Evolutionary conservation across 2,113 vertebrate genomes (phyloP).

Genomic region (Sinocyclocheilus grahami): DNA sequence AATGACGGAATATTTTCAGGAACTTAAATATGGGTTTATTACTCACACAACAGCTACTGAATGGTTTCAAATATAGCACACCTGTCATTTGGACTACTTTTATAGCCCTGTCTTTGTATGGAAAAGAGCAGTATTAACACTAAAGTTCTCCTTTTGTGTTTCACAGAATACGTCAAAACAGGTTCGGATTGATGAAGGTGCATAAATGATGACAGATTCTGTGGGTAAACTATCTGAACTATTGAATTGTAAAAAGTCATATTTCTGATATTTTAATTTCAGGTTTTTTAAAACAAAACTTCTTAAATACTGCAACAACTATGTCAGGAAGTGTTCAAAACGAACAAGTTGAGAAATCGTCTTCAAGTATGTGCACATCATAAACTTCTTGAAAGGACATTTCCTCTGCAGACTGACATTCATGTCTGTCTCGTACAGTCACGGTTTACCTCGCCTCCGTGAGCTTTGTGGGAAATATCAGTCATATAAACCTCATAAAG

Average conservation of each 20-base stretch:
- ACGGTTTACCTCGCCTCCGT: not conserved
- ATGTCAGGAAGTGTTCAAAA: not conserved
- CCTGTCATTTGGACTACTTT: too few relatives aligned
- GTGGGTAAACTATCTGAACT: too few relatives aligned
- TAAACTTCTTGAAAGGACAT: not conserved
- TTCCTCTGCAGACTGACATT: not conserved
- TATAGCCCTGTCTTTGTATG: not conserved
- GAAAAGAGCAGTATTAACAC: not conserved
- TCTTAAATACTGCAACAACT: not conserved
- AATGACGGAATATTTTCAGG: not conserved
- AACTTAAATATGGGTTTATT: not conserved
- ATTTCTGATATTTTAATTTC: not conserved
- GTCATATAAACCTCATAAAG: conserved; percentile 10
- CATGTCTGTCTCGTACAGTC: not conserved
- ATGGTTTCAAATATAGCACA: not conserved
- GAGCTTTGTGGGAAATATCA: conserved; percentile 20
- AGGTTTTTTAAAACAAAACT: too few relatives aligned
- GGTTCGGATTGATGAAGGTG: not conserved
- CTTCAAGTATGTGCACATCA: not conserved
- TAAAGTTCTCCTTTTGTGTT: not conserved
- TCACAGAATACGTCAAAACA: not conserved
- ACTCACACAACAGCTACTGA: not conserved
- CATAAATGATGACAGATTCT: too few relatives aligned
- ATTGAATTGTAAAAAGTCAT: too few relatives aligned
- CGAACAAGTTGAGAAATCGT: not conserved